Percentiles rank a stretch among this genome's conserved stretches.
These are phyloP conservation scores for Catocala sponsa DNA, from an alignment of 2,888 invertebrate species.

Conservation along the genomic window DNA sequence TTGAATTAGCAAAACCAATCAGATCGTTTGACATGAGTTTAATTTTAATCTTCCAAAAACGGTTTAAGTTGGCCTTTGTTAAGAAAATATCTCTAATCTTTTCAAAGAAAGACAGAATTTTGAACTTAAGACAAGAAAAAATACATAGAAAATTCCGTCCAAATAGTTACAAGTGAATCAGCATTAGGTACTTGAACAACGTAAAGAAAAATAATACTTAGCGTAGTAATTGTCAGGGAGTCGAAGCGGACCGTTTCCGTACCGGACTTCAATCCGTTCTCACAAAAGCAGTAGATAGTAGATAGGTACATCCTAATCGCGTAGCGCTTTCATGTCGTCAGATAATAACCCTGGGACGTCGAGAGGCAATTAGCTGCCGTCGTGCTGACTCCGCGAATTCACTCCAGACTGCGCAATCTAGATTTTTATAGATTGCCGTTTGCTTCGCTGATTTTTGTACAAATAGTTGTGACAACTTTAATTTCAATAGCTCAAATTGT, in stretches of 20 bases:
- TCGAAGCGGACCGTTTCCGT: conserved; percentile 4
- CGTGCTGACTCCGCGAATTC: conserved; percentile 44
- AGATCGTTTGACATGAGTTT: too few relatives aligned
- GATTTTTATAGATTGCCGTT: conserved; percentile 47
- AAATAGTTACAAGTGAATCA: too few relatives aligned
- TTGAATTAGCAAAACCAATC: too few relatives aligned
- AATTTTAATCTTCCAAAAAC: too few relatives aligned
- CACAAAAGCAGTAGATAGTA: conserved; percentile 4
- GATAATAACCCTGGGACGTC: conserved; percentile 47
- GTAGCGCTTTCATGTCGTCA: conserved; percentile 41
- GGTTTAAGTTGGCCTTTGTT: too few relatives aligned
- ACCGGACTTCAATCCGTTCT: conserved; percentile 3
- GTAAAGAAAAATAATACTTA: background rate
- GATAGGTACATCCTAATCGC: conserved; percentile 31
- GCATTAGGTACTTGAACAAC: background rate
- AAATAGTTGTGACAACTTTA: background rate
- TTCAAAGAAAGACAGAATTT: too few relatives aligned
- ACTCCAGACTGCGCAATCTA: conserved; percentile 47
- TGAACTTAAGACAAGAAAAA: too few relatives aligned
- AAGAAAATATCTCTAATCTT: too few relatives aligned
- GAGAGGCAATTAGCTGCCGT: conserved; percentile 46
- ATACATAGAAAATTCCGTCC: too few relatives aligned
- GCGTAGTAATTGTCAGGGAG: conserved; percentile 4
- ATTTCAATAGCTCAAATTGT: too few relatives aligned
- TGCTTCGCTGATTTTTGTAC: conserved; percentile 8